Evolutionary conservation across 2,888 invertebrate species (phyloP), one percentile per base, ranked within the genome.

Genomic region (Ichneumoninae sp.): DNA sequence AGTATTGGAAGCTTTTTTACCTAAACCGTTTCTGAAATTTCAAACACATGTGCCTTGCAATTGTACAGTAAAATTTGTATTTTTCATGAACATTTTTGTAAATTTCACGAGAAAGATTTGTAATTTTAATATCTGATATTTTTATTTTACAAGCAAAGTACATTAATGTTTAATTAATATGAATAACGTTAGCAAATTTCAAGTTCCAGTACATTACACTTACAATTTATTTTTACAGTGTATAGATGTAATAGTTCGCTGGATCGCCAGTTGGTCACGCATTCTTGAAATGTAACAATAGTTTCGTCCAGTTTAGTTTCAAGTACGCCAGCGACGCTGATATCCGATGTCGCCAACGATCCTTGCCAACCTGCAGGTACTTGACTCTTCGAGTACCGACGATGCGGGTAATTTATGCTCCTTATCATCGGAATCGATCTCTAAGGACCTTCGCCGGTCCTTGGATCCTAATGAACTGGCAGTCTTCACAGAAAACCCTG

Each of bases 251-350:
- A 60, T 71, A 60, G 88, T 86, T 57, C 26, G 77, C 71, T 76
- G 54, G 52, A 78, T 81, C 83, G 89, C 89, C 92, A 92, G 91
- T 91, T 92, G 92, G 91, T 88, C 90, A 81, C 82, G 75, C 83
- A 82, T 88, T 87, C 83, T 88, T 84, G 73, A 86, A 84, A 77
- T 73, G 16, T 79, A 75, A 87, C 88, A 88, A 86, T 52, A 30
- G 60, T 6, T 33, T 30, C 47, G 57, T 26, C 22, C 13, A 3
- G 68, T 6, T n/a, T 16, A 26, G 47, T n/a, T 36, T 22, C 16
- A 86, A 89, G 89, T 89, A 88, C 88, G 88, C 75, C 74, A 76
- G 19, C 71, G 88, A 86, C 89, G 88, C 85, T 81, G 81, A 89
- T 88, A 87, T 88, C 83, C 87, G 26, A 88, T 83, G 83, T 85